Conservation (phyloP, 1,140 invertebrate genomes). For the Drosophila biarmipes region DNA sequence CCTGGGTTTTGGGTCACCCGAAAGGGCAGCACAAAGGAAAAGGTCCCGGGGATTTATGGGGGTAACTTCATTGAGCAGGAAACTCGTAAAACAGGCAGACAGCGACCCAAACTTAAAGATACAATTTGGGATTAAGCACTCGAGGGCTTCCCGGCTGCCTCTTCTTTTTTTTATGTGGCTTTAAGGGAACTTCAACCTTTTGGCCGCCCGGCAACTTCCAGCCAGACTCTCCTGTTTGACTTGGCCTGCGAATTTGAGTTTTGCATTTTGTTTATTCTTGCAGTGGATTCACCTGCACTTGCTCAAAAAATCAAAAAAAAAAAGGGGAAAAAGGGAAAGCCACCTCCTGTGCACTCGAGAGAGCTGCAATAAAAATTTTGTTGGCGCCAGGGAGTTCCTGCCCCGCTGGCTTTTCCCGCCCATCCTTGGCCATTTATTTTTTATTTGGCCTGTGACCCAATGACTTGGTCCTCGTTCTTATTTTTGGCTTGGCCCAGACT, state of each 20-base stretch:
- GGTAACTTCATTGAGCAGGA: constrained; percentile 71
- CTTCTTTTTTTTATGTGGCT: neutral
- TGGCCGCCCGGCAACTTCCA: constrained; percentile 3
- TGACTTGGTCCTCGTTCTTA: constrained; percentile 53
- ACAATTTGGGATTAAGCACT: constrained; percentile 58
- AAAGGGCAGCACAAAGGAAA: constrained; percentile 34
- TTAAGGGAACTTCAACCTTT: constrained; percentile 10
- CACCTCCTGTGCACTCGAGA: constrained; percentile 23
- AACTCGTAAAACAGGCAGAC: constrained; percentile 59
- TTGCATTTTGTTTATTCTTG: constrained; percentile 54
- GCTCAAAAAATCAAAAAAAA: neutral
- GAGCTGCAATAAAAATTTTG: constrained; percentile 35
- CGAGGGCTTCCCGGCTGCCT: constrained; percentile 14
- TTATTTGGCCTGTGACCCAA: constrained; percentile 48
- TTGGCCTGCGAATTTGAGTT: neutral
- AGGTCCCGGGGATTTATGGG: constrained; percentile 8
- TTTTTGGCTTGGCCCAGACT: constrained; percentile 53
- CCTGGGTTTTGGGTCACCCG: constrained; percentile 8
- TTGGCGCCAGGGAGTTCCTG: constrained; percentile 34
- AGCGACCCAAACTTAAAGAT: constrained; percentile 38
- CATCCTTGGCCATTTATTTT: constrained; percentile 2
- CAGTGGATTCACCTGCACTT: neutral
- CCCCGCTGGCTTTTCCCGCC: constrained; percentile 2
- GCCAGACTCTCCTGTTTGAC: constrained; percentile 1
- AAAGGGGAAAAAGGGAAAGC: neutral